Evolutionary conservation across 37 sponge, comb jelly and placozoan species (phyloP), one percentile per base, ranked within the genome.

Genomic region (Oscarella lobularis): DNA sequence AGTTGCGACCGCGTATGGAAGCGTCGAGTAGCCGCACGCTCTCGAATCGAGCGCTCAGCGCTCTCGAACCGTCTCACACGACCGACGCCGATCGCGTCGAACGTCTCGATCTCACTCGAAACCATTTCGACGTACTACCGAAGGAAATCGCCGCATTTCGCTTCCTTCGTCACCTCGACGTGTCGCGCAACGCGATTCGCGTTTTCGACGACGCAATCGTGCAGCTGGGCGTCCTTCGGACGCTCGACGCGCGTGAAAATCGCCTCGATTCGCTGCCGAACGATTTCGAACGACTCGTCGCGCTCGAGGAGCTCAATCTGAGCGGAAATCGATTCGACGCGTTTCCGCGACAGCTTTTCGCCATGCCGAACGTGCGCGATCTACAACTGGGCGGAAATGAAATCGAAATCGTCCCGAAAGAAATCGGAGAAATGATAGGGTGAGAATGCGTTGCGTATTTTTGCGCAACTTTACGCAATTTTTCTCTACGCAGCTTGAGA

Each of bases 301-400:
- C 54, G 1, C 73, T 92, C 2, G 35, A 77, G 39, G 73, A 76
- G 2, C 75, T 92, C 1, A 83, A 92, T 75, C 33, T 88, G 54
- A 76, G 86, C 67, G 89, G 89, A 0, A 92, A 92, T 41, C 20
- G n/a, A 29, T 76, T 92, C 30, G 76, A 92, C 67, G 27, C 27
- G 1, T 79, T 92, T 74, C 92, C 92, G 1, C n/a, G 38, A 0
- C 73, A 73, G 9, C 29, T 92, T 2, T 72, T 33, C 32, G 40
- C 69, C 3, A 77, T 92, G 38, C 3, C 67, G 14, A 14, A 6
- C 1, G 79, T 92, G 33, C 38, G 54, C 38, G 34, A 3, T 6
- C 81, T 92, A 20, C 77, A 79, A 3, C 33, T 92, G 29, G 92
- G 89, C 0, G 81, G 66, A 20, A 92, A 92, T 66, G 2, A 20